Conservation (phyloP, 2,113 vertebrate genomes). For the Laticauda laticaudata region DNA sequence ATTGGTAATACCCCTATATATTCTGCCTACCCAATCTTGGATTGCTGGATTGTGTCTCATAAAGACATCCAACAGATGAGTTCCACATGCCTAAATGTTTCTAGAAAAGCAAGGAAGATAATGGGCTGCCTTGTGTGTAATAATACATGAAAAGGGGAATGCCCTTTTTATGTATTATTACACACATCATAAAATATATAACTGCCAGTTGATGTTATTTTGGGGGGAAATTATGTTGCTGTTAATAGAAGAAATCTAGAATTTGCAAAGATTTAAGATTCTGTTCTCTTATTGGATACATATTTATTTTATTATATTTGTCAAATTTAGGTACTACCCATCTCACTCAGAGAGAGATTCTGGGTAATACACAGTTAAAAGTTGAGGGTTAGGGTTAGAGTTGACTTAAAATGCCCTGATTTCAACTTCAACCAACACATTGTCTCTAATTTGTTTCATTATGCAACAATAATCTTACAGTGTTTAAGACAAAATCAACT, state of each 20-base stretch:
- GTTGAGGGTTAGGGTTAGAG: not conserved
- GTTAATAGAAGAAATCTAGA: not conserved
- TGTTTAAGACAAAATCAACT: not conserved
- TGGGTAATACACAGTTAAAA: not conserved
- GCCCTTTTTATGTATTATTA: not conserved
- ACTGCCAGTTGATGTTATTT: not conserved
- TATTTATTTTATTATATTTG: not conserved
- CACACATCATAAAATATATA: not conserved
- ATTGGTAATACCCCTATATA: not conserved
- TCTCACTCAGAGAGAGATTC: not conserved
- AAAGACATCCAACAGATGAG: not conserved
- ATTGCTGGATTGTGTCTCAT: not conserved
- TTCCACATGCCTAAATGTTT: not conserved
- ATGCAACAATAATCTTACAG: not conserved
- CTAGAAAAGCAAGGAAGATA: not conserved
- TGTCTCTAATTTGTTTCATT: not conserved
- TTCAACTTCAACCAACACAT: not conserved
- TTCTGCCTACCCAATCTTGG: not conserved
- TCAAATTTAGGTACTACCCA: not conserved
- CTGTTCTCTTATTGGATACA: not conserved
- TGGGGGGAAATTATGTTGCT: no score
- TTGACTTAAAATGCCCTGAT: not conserved
- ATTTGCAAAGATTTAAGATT: not conserved
- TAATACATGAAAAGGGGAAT: not conserved
- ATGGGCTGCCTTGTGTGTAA: not conserved